Conservation (phyloP, 2,797 vertebrate species). For the Erithacus rubecula region DNA sequence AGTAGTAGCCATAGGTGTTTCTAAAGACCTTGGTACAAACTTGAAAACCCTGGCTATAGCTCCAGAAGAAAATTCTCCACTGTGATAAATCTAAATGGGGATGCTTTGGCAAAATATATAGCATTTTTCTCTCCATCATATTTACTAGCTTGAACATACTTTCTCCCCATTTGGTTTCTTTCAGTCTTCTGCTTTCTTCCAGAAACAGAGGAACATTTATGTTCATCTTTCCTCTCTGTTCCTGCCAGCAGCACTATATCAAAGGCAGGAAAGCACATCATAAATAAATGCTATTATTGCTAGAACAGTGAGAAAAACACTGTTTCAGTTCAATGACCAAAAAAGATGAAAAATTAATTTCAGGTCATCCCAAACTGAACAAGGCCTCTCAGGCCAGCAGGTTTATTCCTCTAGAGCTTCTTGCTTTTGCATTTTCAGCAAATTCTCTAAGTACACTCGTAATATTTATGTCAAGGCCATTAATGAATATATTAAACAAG, state of each 20-base stretch:
- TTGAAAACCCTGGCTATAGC: background rate
- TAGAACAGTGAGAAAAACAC: background rate
- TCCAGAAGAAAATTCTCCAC: background rate
- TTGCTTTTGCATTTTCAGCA: constrained; percentile 28
- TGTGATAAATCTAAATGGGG: background rate
- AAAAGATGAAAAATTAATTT: constrained; percentile 32
- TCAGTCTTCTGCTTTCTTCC: background rate
- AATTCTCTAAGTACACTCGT: background rate
- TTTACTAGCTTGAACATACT: background rate
- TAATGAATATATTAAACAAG: constrained; percentile 23
- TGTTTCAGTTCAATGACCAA: background rate
- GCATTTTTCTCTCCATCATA: rapidly evolving
- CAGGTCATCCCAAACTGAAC: background rate
- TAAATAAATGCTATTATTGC: constrained; percentile 13
- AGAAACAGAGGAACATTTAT: background rate
- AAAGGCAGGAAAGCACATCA: background rate
- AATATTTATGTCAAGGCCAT: constrained; percentile 13
- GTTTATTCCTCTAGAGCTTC: constrained; percentile 4
- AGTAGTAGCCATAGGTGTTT: background rate
- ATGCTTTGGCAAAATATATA: background rate
- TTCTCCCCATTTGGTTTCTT: background rate
- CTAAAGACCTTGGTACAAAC: background rate
- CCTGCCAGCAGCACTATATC: background rate
- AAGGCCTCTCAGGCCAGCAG: background rate
- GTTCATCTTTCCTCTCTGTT: background rate